Evolutionary conservation across 2,888 invertebrate genomes (phyloP).

Genomic region (Polyploca ridens): DNA sequence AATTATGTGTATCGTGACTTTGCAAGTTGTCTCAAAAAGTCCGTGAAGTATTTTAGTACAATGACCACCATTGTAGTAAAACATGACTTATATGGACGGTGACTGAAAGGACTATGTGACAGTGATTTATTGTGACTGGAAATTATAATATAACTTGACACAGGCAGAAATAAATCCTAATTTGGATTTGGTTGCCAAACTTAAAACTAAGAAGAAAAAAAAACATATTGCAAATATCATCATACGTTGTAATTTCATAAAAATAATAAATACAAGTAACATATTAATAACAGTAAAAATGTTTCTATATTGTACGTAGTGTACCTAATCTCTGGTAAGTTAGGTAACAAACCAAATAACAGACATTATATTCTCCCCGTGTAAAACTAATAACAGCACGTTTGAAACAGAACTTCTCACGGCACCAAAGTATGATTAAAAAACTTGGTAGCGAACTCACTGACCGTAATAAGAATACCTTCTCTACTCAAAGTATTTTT

Average conservation of each 20-base stretch:
- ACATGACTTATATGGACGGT: no score
- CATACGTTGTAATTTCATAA: neutral
- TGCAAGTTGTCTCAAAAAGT: no score
- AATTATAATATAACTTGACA: no score
- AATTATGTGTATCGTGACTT: no score
- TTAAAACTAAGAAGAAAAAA: no score
- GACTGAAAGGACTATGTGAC: no score
- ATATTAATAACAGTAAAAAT: neutral
- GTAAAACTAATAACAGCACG: conserved; percentile 44
- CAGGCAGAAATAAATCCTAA: no score
- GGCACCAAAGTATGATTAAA: conserved; percentile 60
- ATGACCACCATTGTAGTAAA: no score
- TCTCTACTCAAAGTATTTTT: conserved; percentile 23
- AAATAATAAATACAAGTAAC: neutral
- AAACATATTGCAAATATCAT: no score
- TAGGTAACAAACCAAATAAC: conserved; percentile 5
- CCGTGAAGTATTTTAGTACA: no score
- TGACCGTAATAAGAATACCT: conserved; percentile 46
- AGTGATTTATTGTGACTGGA: no score
- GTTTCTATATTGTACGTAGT: neutral
- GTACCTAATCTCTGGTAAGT: neutral
- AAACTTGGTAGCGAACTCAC: conserved; percentile 54
- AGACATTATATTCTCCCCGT: conserved; percentile 28
- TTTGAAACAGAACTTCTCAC: conserved; percentile 45
- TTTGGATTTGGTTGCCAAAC: no score